phyloP scores from a whole-genome alignment of 2,113 vertebrate genomes.

The Myotis brandtii region DNA sequence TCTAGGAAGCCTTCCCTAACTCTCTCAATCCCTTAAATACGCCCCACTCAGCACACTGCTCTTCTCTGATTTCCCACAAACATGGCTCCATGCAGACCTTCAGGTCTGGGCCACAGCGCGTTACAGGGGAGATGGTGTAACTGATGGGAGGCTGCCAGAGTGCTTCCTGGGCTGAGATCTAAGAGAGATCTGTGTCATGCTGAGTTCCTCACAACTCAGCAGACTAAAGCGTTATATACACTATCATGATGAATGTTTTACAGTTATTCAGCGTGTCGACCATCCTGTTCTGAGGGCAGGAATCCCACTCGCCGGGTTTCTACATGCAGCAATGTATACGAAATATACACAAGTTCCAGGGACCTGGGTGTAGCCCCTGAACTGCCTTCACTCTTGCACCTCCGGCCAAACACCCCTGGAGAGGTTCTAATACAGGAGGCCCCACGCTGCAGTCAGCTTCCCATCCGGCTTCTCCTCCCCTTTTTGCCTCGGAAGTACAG shows the following conservation, averaged over 20 bases:
- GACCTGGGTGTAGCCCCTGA: neutral
- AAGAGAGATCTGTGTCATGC: neutral
- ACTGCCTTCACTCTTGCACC: neutral
- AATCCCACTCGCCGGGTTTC: neutral
- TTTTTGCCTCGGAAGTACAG: neutral
- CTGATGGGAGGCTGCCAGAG: neutral
- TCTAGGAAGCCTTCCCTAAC: neutral
- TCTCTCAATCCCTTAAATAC: neutral
- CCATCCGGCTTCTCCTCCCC: neutral
- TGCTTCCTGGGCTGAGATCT: neutral
- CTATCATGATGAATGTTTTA: neutral
- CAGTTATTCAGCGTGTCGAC: neutral
- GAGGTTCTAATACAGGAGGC: neutral
- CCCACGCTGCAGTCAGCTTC: neutral
- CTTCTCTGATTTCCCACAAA: neutral
- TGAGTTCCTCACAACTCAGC: neutral
- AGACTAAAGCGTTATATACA: neutral
- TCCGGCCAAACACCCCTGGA: neutral
- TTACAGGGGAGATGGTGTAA: neutral
- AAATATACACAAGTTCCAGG: neutral
- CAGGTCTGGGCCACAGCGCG: neutral
- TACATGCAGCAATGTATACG: neutral
- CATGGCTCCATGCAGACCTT: neutral
- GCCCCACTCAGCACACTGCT: neutral
- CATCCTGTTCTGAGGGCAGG: neutral